Conservation (phyloP, 2,888 invertebrate genomes). For the Halocaridina rubra region DNA sequence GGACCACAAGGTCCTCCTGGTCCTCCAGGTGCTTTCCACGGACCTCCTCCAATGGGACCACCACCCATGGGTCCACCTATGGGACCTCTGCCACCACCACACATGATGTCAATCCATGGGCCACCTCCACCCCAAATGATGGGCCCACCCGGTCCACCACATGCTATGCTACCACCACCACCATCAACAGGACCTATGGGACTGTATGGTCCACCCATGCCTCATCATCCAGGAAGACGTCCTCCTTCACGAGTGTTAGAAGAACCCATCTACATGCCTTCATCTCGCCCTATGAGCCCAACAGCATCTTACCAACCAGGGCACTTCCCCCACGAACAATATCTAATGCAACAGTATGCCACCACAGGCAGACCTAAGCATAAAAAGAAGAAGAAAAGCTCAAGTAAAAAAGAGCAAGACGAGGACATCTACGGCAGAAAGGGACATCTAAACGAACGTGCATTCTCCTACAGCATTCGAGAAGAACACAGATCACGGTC, state of each 20-base stretch:
- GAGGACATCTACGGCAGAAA: slow-evolving; percentile 75
- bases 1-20: slow-evolving; percentile 65
- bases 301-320: slow-evolving; percentile 75
- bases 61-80: slow-evolving; percentile 61
- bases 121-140: slow-evolving; percentile 62
- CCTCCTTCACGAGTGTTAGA: slow-evolving; percentile 69
- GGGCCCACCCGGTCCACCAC: slow-evolving; percentile 68
- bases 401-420: slow-evolving; percentile 65
- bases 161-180: slow-evolving; percentile 65
- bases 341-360: slow-evolving; percentile 73
- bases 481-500: slow-evolving; percentile 93
- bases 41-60: background rate
- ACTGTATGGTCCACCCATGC: slow-evolving; percentile 65
- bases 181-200: slow-evolving; percentile 64
- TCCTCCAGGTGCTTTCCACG: slow-evolving; percentile 63
- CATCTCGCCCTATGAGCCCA: slow-evolving; percentile 73
- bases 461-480: slow-evolving; percentile 92
- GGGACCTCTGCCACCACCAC: slow-evolving; percentile 55
- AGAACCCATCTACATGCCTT: slow-evolving; percentile 73
- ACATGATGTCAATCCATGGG: slow-evolving; percentile 65
- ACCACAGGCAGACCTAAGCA: slow-evolving; percentile 70
- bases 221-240: slow-evolving; percentile 67
- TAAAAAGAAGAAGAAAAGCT: slow-evolving; percentile 65
- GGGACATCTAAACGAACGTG: slow-evolving; percentile 86
- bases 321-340: slow-evolving; percentile 73